phyloP scores from a whole-genome alignment of 2,797 vertebrate species.

The Bradypodion pumilum region DNA sequence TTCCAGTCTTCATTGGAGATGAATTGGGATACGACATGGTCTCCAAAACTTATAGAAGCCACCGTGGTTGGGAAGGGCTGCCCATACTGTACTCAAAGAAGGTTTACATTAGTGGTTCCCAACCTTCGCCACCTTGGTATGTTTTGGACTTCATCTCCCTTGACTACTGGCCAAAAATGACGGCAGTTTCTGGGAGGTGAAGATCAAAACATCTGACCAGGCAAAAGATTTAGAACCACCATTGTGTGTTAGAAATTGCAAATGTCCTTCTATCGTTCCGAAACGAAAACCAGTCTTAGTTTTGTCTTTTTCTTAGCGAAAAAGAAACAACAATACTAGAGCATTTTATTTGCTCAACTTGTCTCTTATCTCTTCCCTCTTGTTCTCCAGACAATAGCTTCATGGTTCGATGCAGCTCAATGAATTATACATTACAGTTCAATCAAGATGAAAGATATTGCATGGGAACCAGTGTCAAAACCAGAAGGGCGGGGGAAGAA shows the following conservation, averaged over 20 bases:
- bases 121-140: not conserved
- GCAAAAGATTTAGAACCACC: too few species aligned
- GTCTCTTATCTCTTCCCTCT: not conserved
- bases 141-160: not conserved
- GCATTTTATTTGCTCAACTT: constrained; percentile 52
- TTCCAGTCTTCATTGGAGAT: too few species aligned
- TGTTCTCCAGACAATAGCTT: constrained; percentile 25
- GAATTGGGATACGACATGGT: too few species aligned
- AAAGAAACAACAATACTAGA: constrained; percentile 27
- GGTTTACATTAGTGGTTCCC: too few species aligned
- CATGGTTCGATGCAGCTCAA: constrained; percentile 26
- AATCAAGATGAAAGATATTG: constrained; percentile 33
- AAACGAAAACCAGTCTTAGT: not conserved
- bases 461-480: constrained; percentile 11
- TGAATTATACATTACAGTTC: constrained; percentile 46
- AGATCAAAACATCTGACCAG: not conserved
- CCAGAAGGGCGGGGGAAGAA: not conserved
- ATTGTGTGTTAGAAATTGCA: too few species aligned
- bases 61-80: too few species aligned
- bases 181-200: not conserved
- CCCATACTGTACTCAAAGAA: too few species aligned
- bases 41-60: too few species aligned
- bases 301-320: constrained; percentile 32
- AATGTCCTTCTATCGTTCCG: too few species aligned
- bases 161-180: not conserved